A percentile compares a stretch with the other conserved stretches of the same genome.
phyloP scores from a whole-genome alignment of 2,113 vertebrate genomes.

The Tamias sibiricus region DNA sequence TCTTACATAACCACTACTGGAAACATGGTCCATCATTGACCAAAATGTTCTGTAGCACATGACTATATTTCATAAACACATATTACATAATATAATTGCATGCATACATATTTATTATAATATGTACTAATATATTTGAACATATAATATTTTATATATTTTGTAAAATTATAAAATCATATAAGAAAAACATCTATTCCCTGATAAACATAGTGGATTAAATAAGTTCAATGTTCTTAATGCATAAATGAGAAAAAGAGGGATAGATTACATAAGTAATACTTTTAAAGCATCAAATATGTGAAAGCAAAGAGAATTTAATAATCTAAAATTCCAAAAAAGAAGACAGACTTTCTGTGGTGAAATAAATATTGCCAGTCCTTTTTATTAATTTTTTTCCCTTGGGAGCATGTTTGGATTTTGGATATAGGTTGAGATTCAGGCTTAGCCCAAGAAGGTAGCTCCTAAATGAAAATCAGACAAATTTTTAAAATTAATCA shows the following conservation, averaged over 20 bases:
- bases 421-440: background rate
- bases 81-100: background rate
- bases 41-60: background rate
- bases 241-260: background rate
- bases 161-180: background rate
- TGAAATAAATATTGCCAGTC: background rate
- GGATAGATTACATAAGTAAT: background rate
- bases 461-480: background rate
- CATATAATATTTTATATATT: background rate
- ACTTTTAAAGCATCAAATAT: background rate
- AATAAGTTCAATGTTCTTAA: background rate
- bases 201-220: background rate
- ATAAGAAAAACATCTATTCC: background rate
- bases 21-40: background rate
- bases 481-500: background rate
- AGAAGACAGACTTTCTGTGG: background rate
- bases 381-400: background rate
- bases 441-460: background rate
- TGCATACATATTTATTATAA: background rate
- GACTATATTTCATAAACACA: background rate
- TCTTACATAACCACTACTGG: background rate
- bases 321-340: background rate
- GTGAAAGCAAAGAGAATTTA: background rate
- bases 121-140: background rate
- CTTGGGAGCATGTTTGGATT: background rate